These are phyloP conservation scores for Horisme vitalbata DNA, from an alignment of 2,888 invertebrate genomes.

Conservation along the genomic window DNA sequence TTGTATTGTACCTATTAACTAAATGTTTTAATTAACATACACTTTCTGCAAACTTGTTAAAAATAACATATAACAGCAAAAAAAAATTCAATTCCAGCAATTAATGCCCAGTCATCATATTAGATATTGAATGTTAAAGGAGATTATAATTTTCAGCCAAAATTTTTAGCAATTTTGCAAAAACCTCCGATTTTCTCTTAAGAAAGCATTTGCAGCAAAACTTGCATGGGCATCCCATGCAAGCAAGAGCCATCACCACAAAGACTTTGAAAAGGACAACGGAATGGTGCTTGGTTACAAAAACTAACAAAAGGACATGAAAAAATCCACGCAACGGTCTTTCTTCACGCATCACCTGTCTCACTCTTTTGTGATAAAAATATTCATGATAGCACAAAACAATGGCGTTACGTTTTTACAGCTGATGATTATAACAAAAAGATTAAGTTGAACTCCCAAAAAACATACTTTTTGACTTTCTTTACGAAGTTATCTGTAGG, in stretches of 20 bases:
- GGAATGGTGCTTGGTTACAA: conserved; percentile 24
- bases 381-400: conserved; percentile 68
- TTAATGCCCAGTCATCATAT: no score
- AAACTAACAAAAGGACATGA: conserved; percentile 59
- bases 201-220: no score
- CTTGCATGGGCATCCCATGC: conserved; percentile 8
- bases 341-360: conserved; percentile 62
- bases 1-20: no score
- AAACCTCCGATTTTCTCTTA: no score
- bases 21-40: no score
- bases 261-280: conserved; percentile 24
- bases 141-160: no score
- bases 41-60: no score
- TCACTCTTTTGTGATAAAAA: conserved; percentile 73
- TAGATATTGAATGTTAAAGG: no score
- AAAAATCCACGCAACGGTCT: conserved; percentile 67
- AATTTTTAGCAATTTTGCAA: no score
- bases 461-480: neutral
- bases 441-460: neutral
- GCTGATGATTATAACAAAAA: conserved; percentile 47
- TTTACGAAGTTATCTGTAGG: neutral
- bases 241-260: conserved; percentile 16
- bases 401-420: conserved; percentile 67
- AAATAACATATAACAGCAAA: no score
- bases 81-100: no score